Conservation (phyloP, 2,113 vertebrate species). For the Oenanthe oenanthe region DNA sequence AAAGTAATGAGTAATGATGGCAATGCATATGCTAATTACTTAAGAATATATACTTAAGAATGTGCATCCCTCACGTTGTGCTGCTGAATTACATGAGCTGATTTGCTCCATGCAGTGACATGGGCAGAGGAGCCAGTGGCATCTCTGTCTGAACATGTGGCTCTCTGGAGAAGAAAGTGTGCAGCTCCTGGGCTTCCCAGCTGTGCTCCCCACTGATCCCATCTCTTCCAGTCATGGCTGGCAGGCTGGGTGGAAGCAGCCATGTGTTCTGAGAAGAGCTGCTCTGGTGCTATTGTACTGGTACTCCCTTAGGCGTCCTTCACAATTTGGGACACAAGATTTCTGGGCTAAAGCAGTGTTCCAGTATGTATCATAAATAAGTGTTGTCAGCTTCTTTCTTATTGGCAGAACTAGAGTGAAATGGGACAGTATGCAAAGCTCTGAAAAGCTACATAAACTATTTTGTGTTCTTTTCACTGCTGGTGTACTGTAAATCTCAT, state of each 20-base stretch:
- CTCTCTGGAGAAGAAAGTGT: neutral
- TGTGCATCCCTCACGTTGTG: neutral
- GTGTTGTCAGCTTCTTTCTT: neutral
- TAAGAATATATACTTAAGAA: neutral
- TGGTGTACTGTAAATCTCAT: neutral
- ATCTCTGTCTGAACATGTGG: neutral
- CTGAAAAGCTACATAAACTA: neutral
- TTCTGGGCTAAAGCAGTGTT: neutral
- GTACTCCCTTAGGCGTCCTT: neutral
- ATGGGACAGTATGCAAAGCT: neutral
- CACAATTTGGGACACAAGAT: rapidly evolving
- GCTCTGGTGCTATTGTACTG: neutral
- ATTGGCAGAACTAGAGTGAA: neutral
- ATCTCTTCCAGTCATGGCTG: neutral
- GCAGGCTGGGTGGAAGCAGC: neutral
- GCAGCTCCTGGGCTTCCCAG: neutral
- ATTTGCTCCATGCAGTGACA: neutral
- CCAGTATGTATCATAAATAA: neutral
- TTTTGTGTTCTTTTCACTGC: neutral
- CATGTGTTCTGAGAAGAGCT: neutral
- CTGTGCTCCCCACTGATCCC: rapidly evolving
- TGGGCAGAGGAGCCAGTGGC: neutral
- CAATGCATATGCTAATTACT: neutral
- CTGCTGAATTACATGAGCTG: neutral
- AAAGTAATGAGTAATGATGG: neutral